Evolutionary conservation across 2,113 vertebrate species (phyloP).

Genomic region (Apodemus sylvaticus): DNA sequence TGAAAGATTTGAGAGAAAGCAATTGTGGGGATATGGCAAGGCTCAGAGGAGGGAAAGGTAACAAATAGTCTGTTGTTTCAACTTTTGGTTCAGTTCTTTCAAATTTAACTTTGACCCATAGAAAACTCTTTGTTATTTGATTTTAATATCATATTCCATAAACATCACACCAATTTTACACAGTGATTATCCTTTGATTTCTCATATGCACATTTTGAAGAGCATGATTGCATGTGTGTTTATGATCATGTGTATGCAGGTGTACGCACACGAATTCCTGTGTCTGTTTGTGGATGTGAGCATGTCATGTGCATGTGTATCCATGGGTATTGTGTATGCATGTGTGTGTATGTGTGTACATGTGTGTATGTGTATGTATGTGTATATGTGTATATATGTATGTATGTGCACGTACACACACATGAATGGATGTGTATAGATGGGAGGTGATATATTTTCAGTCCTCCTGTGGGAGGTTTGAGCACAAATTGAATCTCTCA

Average conservation of each 20-base stretch:
- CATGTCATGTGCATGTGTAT: background rate
- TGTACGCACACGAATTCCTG: too few species aligned
- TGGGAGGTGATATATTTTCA: background rate
- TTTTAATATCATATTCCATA: background rate
- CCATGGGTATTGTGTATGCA: background rate
- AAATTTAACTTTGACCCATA: constrained; percentile 8
- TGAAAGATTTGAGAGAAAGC: background rate
- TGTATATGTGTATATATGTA: too few species aligned
- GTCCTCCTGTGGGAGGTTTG: background rate
- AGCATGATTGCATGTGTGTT: background rate
- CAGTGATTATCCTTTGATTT: background rate
- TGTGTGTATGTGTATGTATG: too few species aligned
- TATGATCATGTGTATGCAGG: background rate
- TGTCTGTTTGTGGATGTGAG: background rate
- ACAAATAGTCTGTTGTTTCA: background rate
- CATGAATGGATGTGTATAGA: background rate
- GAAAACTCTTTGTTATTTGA: background rate
- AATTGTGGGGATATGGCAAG: background rate
- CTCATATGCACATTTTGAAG: background rate
- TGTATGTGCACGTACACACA: too few species aligned
- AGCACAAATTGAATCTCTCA: background rate
- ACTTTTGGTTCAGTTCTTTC: background rate
- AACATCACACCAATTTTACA: background rate
- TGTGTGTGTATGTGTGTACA: too few species aligned
- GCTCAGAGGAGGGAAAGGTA: background rate